phyloP scores from a whole-genome alignment of 2,888 invertebrate genomes.

The Philaethria dido region DNA sequence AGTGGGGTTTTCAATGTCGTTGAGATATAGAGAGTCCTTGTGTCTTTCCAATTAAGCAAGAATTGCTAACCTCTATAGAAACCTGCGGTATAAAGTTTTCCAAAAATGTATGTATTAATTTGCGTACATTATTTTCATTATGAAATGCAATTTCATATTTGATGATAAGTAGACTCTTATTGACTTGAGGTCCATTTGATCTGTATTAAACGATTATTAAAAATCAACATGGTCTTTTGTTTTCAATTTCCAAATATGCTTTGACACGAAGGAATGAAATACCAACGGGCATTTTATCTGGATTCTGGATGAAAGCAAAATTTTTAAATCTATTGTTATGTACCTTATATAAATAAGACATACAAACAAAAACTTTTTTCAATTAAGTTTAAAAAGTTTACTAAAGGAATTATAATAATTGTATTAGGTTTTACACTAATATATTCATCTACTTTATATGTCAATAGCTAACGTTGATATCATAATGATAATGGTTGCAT shows the following conservation, averaged over 20 bases:
- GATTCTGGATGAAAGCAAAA: neutral
- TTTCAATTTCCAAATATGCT: neutral
- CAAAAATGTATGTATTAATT: neutral
- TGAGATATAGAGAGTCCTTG: slow-evolving; percentile 35
- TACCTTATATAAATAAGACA: neutral
- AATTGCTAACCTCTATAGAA: slow-evolving; percentile 31
- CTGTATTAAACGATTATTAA: no score
- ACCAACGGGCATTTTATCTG: neutral
- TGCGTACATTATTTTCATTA: neutral
- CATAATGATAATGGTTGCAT: slow-evolving; percentile 75
- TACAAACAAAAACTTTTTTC: no score
- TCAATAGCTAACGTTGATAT: slow-evolving; percentile 63
- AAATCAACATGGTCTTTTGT: neutral
- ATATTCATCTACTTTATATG: slow-evolving; percentile 20
- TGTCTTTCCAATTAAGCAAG: slow-evolving; percentile 34
- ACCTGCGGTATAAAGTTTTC: neutral
- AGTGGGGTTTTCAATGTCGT: slow-evolving; percentile 42
- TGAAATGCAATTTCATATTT: neutral
- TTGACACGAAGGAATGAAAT: neutral
- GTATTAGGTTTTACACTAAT: neutral
- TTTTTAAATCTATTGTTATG: neutral
- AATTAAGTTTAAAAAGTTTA: no score
- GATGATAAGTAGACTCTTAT: no score
- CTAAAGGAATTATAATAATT: neutral
- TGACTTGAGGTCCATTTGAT: no score